Evolutionary conservation across 2,113 vertebrate genomes (phyloP).

Genomic region (Danio rerio): DNA sequence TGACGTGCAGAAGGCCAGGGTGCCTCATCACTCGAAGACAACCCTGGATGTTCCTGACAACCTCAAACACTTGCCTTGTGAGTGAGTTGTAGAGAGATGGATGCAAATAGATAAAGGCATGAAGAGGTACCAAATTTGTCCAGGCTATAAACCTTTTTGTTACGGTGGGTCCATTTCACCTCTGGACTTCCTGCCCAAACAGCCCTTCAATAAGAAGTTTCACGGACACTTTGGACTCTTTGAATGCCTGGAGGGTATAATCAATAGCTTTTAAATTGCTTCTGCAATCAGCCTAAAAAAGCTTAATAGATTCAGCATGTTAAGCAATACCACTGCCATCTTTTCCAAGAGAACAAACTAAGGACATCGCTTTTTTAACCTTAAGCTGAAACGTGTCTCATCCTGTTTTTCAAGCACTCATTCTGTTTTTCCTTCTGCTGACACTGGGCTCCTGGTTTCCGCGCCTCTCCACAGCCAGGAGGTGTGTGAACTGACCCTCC

Average conservation of each 20-base stretch:
- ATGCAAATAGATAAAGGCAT: slow-evolving; percentile 6
- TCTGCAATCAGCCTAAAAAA: slow-evolving; percentile 53
- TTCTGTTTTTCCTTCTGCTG: slow-evolving; percentile 61
- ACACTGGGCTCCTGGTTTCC: slow-evolving; percentile 65
- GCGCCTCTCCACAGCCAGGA: slow-evolving; percentile 58
- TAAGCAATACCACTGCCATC: slow-evolving; percentile 26
- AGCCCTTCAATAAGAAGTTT: slow-evolving; percentile 42
- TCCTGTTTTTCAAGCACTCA: slow-evolving; percentile 70
- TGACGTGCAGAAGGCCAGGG: neutral
- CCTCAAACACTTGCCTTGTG: neutral
- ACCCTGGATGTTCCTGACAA: neutral
- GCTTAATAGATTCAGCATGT: slow-evolving; percentile 51
- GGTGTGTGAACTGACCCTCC: slow-evolving; percentile 69
- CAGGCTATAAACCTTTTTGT: slow-evolving; percentile 11
- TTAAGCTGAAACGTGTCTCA: slow-evolving; percentile 59
- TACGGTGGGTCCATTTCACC: slow-evolving; percentile 6
- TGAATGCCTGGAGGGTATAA: slow-evolving; percentile 40
- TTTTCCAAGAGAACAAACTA: slow-evolving; percentile 24
- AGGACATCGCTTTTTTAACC: slow-evolving; percentile 21
- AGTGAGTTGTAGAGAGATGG: slow-evolving; percentile 1
- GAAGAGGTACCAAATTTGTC: neutral
- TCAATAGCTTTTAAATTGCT: slow-evolving; percentile 57
- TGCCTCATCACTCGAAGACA: neutral
- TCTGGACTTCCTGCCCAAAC: slow-evolving; percentile 33
- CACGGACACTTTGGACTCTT: slow-evolving; percentile 38